Evolutionary conservation across 2,888 invertebrate species (phyloP).

Genomic region (Sesamia inferens): DNA sequence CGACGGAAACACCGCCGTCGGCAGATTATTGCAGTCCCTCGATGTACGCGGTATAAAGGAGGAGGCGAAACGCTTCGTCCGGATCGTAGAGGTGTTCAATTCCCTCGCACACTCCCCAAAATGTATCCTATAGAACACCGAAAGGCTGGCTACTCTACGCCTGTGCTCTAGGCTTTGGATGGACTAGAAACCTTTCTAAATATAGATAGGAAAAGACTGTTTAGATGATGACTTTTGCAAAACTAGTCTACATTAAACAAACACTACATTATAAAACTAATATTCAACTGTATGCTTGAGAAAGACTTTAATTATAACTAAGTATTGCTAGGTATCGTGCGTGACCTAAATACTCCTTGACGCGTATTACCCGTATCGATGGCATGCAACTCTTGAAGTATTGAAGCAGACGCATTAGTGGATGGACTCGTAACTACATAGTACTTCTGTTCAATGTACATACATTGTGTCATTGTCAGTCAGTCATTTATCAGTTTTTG

Average conservation of each 20-base stretch:
- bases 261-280: conserved; percentile 20
- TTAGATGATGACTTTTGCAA: neutral
- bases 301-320: conserved; percentile 8
- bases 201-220: neutral
- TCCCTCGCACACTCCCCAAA: too few relatives aligned
- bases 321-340: conserved; percentile 28
- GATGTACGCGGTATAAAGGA: too few relatives aligned
- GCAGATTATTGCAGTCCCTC: too few relatives aligned
- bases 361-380: conserved; percentile 48
- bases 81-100: too few relatives aligned
- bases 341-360: conserved; percentile 45
- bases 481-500: neutral
- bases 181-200: neutral
- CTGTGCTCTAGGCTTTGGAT: too few relatives aligned
- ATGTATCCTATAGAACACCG: too few relatives aligned
- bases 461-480: neutral
- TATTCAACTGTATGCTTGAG: conserved; percentile 25
- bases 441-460: neutral
- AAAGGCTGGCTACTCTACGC: too few relatives aligned
- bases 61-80: too few relatives aligned
- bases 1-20: too few relatives aligned
- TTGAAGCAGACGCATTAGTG: conserved; percentile 13
- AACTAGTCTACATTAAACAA: neutral
- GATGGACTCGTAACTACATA: neutral
- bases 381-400: conserved; percentile 29